These are phyloP conservation scores for Bursaphelenchus mucronatus DNA, from an alignment of 1,140 invertebrate genomes.

Conservation along the genomic window DNA sequence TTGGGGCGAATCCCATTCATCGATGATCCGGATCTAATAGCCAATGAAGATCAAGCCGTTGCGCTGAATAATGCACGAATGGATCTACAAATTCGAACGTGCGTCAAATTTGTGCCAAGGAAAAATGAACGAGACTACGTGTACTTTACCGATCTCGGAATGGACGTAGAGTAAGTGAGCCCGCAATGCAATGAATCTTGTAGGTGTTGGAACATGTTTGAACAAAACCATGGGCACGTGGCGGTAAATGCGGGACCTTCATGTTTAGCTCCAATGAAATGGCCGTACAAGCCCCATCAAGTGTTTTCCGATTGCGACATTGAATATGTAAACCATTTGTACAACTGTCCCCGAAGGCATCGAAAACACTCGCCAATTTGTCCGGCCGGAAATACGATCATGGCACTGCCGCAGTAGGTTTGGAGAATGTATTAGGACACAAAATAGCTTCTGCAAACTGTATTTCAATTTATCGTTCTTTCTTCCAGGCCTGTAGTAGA, in stretches of 20 bases:
- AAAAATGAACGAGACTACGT: slow-evolving; percentile 35
- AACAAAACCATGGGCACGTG: slow-evolving; percentile 32
- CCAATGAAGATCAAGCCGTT: slow-evolving; percentile 41
- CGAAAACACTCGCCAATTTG: slow-evolving; percentile 44
- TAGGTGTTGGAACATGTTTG: slow-evolving; percentile 49
- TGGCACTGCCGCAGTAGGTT: slow-evolving; percentile 33
- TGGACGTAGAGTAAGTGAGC: slow-evolving; percentile 36
- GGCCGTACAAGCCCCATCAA: slow-evolving; percentile 36
- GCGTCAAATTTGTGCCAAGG: slow-evolving; percentile 40
- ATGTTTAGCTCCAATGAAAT: slow-evolving; percentile 40
- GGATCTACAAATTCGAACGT: slow-evolving; percentile 46
- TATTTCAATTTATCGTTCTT: too few species aligned
- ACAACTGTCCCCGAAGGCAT: slow-evolving; percentile 35
- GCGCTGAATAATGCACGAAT: slow-evolving; percentile 45
- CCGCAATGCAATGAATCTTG: neutral
- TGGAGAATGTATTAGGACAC: too few species aligned
- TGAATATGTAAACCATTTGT: slow-evolving; percentile 46
- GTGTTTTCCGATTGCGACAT: slow-evolving; percentile 46
- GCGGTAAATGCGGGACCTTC: slow-evolving; percentile 32
- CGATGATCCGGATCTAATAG: slow-evolving; percentile 37
- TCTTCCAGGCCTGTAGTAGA: too few species aligned
- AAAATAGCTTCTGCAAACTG: too few species aligned
- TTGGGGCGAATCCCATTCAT: slow-evolving; percentile 42
- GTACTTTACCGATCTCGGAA: slow-evolving; percentile 42
- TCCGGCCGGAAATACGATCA: slow-evolving; percentile 38